A percentile compares a stretch with the other conserved stretches of the same genome.
Conservation (phyloP, 2,888 invertebrate genomes). For the Sarcophaga subvicina region DNA sequence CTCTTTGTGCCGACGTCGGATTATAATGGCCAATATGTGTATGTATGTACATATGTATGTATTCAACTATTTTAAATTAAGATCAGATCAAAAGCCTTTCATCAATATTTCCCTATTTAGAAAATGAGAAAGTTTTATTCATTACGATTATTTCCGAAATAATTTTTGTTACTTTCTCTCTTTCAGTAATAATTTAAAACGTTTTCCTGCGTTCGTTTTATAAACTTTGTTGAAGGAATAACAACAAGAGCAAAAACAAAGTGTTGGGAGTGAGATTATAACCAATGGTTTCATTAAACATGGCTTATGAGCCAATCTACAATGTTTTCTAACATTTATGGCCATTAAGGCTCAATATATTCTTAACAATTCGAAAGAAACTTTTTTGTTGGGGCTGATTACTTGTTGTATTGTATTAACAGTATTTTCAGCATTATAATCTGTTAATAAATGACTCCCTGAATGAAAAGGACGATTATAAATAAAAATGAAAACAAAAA, state of each 20-base stretch:
- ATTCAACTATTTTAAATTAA: too few species aligned
- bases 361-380: not conserved
- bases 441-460: constrained; percentile 27
- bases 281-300: constrained; percentile 1
- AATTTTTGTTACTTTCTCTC: not conserved
- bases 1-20: too few species aligned
- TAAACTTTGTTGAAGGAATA: not conserved
- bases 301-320: not conserved
- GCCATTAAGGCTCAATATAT: not conserved
- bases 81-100: too few species aligned
- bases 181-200: not conserved
- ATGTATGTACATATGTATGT: too few species aligned
- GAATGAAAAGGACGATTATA: constrained; percentile 18
- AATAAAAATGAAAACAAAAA: constrained; percentile 11
- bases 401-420: not conserved
- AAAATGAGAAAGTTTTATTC: too few species aligned
- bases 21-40: too few species aligned
- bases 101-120: too few species aligned
- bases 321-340: not conserved
- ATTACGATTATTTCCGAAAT: too few species aligned
- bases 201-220: not conserved
- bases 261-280: not conserved
- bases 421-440: not conserved
- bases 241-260: not conserved
- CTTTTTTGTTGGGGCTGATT: not conserved